A percentile compares a stretch with the other conserved stretches of the same genome.
These are phyloP conservation scores for Epistrophe eligans DNA, from an alignment of 2,888 invertebrate genomes.

Conservation along the genomic window DNA sequence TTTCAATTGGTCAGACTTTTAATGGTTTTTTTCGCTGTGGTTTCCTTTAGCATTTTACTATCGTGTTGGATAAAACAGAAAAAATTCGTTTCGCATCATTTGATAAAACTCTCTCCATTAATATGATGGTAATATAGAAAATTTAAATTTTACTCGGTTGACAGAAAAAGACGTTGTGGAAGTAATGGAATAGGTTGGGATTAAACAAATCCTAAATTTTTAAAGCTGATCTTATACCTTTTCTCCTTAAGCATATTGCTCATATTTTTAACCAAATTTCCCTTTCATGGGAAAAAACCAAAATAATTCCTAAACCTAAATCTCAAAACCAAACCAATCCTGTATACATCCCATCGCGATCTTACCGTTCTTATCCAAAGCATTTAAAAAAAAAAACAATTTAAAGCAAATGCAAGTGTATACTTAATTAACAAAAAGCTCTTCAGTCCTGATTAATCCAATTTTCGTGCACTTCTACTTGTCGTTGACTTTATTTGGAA, in stretches of 20 bases:
- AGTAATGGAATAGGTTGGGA: background rate
- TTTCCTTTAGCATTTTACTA: no score
- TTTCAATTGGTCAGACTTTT: no score
- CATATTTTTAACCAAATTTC: constrained; percentile 5
- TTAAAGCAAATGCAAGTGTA: background rate
- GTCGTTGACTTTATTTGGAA: background rate
- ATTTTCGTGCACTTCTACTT: constrained; percentile 9
- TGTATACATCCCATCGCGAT: background rate
- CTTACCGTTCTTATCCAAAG: background rate
- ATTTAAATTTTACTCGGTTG: constrained; percentile 6
- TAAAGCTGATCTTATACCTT: no score
- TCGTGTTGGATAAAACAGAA: no score
- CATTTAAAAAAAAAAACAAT: constrained; percentile 4
- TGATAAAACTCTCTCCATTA: no score
- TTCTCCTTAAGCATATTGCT: background rate
- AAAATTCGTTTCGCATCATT: no score
- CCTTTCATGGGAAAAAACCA: constrained; percentile 5
- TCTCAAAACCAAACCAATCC: background rate
- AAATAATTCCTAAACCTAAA: constrained; percentile 17
- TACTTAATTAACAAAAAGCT: background rate
- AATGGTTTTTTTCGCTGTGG: no score
- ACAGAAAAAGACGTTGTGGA: constrained; percentile 14
- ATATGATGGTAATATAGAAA: background rate
- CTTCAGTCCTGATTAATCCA: background rate
- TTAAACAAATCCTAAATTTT: constrained; percentile 12